Evolutionary conservation across 64 coral and sea anemone genomes (phyloP).

Genomic region (Trachythela sp.): DNA sequence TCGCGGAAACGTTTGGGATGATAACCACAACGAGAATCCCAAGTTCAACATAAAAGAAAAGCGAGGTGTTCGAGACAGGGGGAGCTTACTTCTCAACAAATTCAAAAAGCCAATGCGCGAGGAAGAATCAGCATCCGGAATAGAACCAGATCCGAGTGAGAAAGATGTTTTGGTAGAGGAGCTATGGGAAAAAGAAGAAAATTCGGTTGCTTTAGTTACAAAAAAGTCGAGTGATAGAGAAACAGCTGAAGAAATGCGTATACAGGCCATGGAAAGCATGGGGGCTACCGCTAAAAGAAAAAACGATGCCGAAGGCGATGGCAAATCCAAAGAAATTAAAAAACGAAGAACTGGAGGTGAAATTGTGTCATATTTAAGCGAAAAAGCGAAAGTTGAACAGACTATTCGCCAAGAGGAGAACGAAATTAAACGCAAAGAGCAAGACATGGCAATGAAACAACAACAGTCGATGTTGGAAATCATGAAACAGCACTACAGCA

Average conservation of each 20-base stretch:
- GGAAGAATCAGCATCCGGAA: neutral
- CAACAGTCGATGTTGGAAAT: too few relatives aligned
- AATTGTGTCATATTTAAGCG: neutral
- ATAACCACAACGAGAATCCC: slow-evolving; percentile 41
- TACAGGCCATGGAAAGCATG: neutral
- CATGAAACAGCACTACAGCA: too few relatives aligned
- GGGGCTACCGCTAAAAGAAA: neutral
- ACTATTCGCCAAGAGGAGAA: too few relatives aligned
- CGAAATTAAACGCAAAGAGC: too few relatives aligned
- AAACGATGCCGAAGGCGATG: neutral
- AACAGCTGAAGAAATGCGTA: neutral
- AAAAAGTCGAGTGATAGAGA: neutral
- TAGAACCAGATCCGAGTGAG: neutral
- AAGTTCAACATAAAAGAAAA: neutral
- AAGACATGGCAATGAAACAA: too few relatives aligned
- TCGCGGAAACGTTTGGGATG: slow-evolving; percentile 48
- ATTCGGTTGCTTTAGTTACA: neutral
- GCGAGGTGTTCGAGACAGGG: neutral
- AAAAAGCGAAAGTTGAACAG: too few relatives aligned
- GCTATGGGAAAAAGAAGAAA: neutral
- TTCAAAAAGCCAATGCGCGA: too few relatives aligned
- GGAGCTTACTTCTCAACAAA: too few relatives aligned
- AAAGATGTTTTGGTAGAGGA: neutral
- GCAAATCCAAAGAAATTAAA: neutral
- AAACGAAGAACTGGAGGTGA: neutral